Evolutionary conservation across 2,797 vertebrate genomes (phyloP), one percentile per base, ranked within the genome.

Genomic region (Aphelocoma californica): DNA sequence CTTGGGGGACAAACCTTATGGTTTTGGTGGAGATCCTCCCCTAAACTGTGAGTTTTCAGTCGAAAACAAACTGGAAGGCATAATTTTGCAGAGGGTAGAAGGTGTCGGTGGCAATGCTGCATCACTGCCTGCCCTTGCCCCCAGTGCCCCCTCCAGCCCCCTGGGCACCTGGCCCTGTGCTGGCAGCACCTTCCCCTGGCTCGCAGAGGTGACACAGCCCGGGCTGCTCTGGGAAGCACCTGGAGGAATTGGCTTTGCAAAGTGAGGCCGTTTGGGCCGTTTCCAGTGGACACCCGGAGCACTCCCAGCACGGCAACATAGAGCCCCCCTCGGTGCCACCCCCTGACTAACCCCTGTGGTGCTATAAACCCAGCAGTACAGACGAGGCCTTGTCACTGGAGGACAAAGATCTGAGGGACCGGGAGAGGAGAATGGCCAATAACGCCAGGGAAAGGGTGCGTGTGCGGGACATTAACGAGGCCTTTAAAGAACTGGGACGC

Each of bases 401-500:
- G 97, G 99, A 99, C 98, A 99, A 99, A 98, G 99, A 99, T 97
- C 98, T 98, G 98, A 98, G 99, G 96, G 99, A 99, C 98, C 98
- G 98, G 83, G 99, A 99, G 96, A 98, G 99, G 92, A 99, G 99
- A 95, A 98, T 98, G 97, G 99, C 99, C 97, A 99, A 99, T 99
- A 99, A 99, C 97, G 98, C 99, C 92, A 98, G 99, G 97, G 99
- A 99, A 90, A 98, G 99, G 97, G 99, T 99, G 97, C 99, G 99
- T 15, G 99, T 99, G 96, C 99, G 99, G 32, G 99, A 99, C 99
- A 99, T 99, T 98, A 99, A 99, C 97, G 99, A 99, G 98, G 99
- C 99, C 98, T 99, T 99, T 99, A 99, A 99, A 98, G 99, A 99
- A 95, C 98, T 99, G 98, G 99, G 99, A 98, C 99, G 99, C 97